Percentiles rank a stretch among this genome's conserved stretches.
Conservation (phyloP, 1,140 invertebrate genomes). For the Eriosoma lanigerum region DNA sequence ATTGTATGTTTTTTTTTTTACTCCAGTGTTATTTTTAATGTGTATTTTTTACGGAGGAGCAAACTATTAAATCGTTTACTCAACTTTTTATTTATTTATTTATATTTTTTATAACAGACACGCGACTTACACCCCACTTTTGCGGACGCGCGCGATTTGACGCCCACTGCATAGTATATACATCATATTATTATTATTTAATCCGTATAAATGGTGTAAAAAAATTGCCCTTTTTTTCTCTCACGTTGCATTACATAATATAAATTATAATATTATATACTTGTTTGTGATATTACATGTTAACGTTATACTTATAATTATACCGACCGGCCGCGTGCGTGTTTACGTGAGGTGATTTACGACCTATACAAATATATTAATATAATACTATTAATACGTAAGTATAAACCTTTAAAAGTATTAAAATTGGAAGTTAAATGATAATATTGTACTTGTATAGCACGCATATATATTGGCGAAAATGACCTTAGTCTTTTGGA, state of each 20-base stretch:
- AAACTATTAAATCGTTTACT: conserved; percentile 51
- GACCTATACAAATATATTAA: conserved; percentile 19
- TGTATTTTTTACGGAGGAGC: conserved; percentile 33
- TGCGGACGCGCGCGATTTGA: conserved; percentile 39
- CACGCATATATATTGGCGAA: no score
- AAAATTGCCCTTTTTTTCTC: conserved; percentile 27
- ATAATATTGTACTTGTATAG: no score
- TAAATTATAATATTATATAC: not conserved
- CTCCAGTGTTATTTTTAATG: not conserved
- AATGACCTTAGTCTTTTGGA: no score
- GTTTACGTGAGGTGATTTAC: not conserved
- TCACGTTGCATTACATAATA: not conserved
- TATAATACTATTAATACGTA: conserved; percentile 10
- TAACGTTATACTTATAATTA: conserved; percentile 8
- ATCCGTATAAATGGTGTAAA: not conserved
- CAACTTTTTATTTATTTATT: conserved; percentile 34
- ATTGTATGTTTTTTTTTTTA: conserved; percentile 46
- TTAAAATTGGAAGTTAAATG: no score
- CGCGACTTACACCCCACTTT: conserved; percentile 45
- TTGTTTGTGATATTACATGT: not conserved
- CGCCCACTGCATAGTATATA: conserved; percentile 33
- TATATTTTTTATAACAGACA: conserved; percentile 30
- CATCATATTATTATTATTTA: conserved; percentile 19
- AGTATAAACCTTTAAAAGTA: no score
- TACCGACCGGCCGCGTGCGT: not conserved